Conservation (phyloP, 2,113 vertebrate genomes). For the Pagrus major region DNA sequence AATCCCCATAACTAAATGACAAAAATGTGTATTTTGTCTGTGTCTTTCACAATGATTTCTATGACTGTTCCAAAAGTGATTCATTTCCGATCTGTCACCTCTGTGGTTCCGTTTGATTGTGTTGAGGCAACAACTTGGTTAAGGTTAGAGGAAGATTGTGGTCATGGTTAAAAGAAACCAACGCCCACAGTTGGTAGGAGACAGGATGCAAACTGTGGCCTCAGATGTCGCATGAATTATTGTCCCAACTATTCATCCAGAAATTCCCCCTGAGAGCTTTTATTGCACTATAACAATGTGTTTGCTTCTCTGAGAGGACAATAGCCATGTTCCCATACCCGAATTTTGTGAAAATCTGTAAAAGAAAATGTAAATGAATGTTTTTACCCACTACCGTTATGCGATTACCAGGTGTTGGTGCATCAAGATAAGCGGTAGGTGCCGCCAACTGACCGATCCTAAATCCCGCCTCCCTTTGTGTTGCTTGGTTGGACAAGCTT, state of each 20-base stretch:
- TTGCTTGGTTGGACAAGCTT: too few relatives aligned
- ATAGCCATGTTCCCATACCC: background rate
- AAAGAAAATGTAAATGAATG: background rate
- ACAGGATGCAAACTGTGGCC: background rate
- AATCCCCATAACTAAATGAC: background rate
- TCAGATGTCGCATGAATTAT: background rate
- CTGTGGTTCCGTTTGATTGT: background rate
- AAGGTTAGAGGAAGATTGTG: background rate
- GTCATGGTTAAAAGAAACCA: conserved; percentile 4
- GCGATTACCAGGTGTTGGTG: too few relatives aligned
- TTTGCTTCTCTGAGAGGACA: background rate
- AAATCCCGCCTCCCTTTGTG: too few relatives aligned
- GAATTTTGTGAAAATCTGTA: background rate
- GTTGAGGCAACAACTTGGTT: background rate
- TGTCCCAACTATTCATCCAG: background rate
- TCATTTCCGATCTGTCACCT: background rate
- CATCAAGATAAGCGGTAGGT: too few relatives aligned
- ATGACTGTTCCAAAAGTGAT: background rate
- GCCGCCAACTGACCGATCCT: too few relatives aligned
- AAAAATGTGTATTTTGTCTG: background rate
- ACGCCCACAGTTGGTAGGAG: background rate
- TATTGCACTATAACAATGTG: background rate
- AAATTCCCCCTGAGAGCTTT: background rate
- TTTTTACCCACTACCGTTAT: too few relatives aligned
- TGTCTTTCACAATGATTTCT: background rate